Evolutionary conservation across 2,113 vertebrate species (phyloP), one percentile per base, ranked within the genome.

Genomic region (Panthera leo): DNA sequence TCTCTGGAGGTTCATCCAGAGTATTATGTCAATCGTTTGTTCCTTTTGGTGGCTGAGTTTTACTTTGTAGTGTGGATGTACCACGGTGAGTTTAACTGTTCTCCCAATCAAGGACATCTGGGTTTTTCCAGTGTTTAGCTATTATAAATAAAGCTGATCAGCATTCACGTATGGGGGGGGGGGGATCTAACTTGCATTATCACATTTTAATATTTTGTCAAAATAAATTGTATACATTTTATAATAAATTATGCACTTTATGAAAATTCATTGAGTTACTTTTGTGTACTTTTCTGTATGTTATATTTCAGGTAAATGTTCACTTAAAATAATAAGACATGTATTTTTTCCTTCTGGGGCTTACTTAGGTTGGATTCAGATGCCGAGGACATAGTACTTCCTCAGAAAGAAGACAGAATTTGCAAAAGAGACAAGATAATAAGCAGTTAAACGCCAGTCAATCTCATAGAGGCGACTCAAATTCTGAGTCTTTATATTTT

Each of bases 401-500:
- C 79, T 99, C 99, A 83, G 99, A 99, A 97, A 99, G 99, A 98
- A 97, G 98, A 92, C 98, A 98, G 92, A 98, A 95, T 96, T 95
- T 99, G 95, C 99, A 99, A 95, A 99, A 98, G 96, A 98, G 98
- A 89, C 98, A 98, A 1, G 99, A 99, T 89, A 98, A 94, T 55
- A 99, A 99, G 9, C 97, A 99, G 71, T 92, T 98, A 93, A 94
- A 92, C 70, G 1, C 95, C 21, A 97, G 71, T 91, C 99, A 99
- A 25, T 94, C 97, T 5, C 95, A 97, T 19, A 98, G 99, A 95
- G 95, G 98, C 0, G 99, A 99, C 83, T 99, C 99, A 96, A 99
- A 98, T 82, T 98, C 99, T 89, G 99, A 99, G 48, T 98, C 99
- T 58, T 99, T 99, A 48, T 99, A 99, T 98, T 99, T 99, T 98